Evolutionary conservation across 2,797 vertebrate species (phyloP).

Genomic region (Rhinogobio ventralis): DNA sequence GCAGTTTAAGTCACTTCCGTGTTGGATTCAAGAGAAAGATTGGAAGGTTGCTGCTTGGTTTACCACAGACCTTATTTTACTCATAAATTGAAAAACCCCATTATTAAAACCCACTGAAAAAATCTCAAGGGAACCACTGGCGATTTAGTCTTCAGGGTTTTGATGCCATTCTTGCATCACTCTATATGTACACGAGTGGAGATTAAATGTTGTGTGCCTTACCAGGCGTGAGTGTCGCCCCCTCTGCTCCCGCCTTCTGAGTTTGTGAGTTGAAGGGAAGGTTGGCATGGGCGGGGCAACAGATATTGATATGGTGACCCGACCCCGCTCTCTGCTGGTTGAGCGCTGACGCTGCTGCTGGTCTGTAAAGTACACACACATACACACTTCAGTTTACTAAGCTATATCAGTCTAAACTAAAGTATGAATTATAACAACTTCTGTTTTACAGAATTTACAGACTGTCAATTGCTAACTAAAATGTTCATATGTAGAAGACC

Average conservation of each 20-base stretch:
- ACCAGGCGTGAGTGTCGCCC: constrained; percentile 87
- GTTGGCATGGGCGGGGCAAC: constrained; percentile 91
- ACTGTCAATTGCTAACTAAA: constrained; percentile 4
- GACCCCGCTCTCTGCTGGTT: constrained; percentile 87
- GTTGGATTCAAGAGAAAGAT: no score
- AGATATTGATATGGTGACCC: constrained; percentile 84
- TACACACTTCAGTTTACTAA: background rate
- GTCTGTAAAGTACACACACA: constrained; percentile 76
- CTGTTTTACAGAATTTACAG: background rate
- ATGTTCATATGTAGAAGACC: background rate
- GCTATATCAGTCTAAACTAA: constrained; percentile 4
- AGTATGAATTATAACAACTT: constrained; percentile 1
- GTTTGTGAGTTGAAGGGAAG: constrained; percentile 86
- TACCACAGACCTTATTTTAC: background rate
- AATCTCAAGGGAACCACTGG: background rate
- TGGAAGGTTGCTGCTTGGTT: background rate
- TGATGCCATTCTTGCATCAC: background rate
- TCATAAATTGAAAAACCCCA: background rate
- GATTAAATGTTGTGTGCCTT: constrained; percentile 64
- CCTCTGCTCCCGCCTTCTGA: constrained; percentile 86
- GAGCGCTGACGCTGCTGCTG: constrained; percentile 86
- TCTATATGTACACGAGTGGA: background rate
- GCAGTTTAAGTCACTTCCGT: no score
- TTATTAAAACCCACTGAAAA: background rate
- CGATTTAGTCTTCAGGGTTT: background rate